Evolutionary conservation across 2,888 invertebrate genomes (phyloP).

Genomic region (Scaptomyza tumidula): DNA sequence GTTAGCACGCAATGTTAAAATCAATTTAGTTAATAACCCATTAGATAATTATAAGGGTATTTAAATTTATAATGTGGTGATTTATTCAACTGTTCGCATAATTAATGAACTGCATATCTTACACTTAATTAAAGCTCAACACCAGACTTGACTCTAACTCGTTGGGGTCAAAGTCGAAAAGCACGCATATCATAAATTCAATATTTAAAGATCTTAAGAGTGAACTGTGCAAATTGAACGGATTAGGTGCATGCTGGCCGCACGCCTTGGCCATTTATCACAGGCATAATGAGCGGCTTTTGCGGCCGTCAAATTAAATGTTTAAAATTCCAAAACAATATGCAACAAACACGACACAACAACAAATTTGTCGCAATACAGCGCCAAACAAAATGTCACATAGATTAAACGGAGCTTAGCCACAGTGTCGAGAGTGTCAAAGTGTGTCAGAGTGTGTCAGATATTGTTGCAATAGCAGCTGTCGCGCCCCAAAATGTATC

Average conservation of each 20-base stretch:
- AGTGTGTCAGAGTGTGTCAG: conserved; percentile 3
- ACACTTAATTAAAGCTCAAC: conserved; percentile 19
- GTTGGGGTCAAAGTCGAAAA: neutral
- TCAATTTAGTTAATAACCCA: conserved; percentile 11
- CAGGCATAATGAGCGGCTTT: conserved; percentile 47
- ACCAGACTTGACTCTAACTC: conserved; percentile 6
- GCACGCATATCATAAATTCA: conserved; percentile 6
- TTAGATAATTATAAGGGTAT: conserved; percentile 25
- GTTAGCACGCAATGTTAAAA: conserved; percentile 26
- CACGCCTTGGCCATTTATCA: conserved; percentile 56
- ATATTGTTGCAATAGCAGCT: conserved; percentile 49
- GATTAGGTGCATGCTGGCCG: conserved; percentile 49
- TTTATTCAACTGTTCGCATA: conserved; percentile 37
- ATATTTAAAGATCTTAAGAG: conserved; percentile 4
- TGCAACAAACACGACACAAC: conserved; percentile 17
- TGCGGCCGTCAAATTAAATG: conserved; percentile 44
- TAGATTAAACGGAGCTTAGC: conserved; percentile 58
- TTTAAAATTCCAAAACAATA: conserved; percentile 6
- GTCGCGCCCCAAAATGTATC: conserved; percentile 41
- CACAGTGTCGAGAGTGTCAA: conserved; percentile 22
- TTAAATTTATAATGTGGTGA: conserved; percentile 20
- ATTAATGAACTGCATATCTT: conserved; percentile 42
- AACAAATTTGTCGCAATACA: conserved; percentile 64
- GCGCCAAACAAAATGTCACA: conserved; percentile 61
- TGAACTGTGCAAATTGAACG: conserved; percentile 13